Percentiles rank a stretch among this genome's conserved stretches.
Evolutionary conservation across 2,113 vertebrate species (phyloP).

Genomic region (Calidris pygmaea): DNA sequence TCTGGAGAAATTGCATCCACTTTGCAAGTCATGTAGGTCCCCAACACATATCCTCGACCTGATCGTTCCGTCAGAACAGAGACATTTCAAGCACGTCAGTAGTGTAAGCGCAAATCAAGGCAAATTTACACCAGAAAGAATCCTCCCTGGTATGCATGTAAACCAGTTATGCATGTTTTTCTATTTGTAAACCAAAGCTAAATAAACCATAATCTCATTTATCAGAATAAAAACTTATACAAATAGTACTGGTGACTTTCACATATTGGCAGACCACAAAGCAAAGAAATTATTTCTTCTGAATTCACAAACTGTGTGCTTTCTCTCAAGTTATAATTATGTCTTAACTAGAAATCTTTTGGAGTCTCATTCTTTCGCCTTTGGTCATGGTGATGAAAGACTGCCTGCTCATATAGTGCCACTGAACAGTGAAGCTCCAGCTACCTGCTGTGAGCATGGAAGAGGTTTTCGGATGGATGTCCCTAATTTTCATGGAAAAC

Average conservation of each 20-base stretch:
- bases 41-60: not conserved
- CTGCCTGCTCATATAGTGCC: not conserved
- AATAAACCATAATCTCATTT: not conserved
- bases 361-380: not conserved
- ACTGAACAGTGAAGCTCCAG: not conserved
- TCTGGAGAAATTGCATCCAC: not conserved
- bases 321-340: not conserved
- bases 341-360: not conserved
- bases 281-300: not conserved
- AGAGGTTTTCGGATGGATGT: not conserved
- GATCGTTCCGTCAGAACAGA: not conserved
- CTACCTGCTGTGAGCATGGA: not conserved
- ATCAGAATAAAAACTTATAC: not conserved
- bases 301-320: not conserved
- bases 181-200: not conserved
- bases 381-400: not conserved
- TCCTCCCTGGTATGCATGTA: not conserved
- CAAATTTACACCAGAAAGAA: not conserved
- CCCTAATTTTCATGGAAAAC: not conserved
- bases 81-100: not conserved
- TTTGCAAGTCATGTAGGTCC: not conserved
- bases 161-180: not conserved
- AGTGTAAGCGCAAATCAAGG: not conserved
- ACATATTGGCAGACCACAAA: rapidly evolving
- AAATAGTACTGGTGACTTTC: not conserved